Percentiles rank a stretch among this genome's conserved stretches.
These are phyloP conservation scores for Pseudois nayaur DNA, from an alignment of 2,113 vertebrate species.

Conservation along the genomic window DNA sequence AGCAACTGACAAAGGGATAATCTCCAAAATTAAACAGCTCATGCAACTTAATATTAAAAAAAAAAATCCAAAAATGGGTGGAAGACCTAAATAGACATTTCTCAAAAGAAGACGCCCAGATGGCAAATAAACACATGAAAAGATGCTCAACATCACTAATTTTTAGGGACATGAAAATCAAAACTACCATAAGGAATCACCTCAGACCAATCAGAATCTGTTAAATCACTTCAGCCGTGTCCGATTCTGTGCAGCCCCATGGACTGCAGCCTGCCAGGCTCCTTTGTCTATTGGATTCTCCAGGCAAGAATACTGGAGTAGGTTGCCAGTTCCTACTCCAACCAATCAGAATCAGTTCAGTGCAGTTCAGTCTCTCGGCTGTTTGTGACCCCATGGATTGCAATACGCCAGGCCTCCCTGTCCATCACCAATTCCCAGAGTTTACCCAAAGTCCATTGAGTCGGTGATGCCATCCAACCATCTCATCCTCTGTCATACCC, in stretches of 20 bases:
- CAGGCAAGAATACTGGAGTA: not conserved
- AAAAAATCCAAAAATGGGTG: no score
- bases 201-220: no score
- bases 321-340: not conserved
- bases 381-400: not conserved
- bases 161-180: no score
- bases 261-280: not conserved
- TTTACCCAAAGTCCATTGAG: not conserved
- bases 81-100: no score
- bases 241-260: not conserved
- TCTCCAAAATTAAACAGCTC: no score
- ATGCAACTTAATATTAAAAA: no score
- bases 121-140: no score
- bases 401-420: rapidly evolving
- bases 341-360: not conserved
- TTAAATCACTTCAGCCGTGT: no score
- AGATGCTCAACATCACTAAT: no score
- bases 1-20: no score
- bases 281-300: not conserved
- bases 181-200: no score
- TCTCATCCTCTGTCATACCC: not conserved
- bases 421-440: not conserved
- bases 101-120: no score
- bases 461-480: not conserved
- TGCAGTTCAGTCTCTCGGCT: not conserved